Evolutionary conservation across 2,113 vertebrate genomes (phyloP).

Genomic region (Pseudorectes ferrugineus): DNA sequence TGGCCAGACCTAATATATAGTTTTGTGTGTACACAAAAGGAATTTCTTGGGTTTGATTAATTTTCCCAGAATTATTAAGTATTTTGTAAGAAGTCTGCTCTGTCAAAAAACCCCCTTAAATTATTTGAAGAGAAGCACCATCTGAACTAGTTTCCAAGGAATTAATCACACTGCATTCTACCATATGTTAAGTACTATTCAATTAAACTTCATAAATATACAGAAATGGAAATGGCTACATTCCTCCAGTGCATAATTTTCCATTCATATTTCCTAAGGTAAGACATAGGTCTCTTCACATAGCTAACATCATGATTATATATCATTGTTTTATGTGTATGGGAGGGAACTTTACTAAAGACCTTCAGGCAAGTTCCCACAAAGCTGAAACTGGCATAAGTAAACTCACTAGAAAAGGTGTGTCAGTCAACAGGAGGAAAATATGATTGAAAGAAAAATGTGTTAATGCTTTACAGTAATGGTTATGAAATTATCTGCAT

Average conservation of each 20-base stretch:
- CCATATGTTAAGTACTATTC: neutral
- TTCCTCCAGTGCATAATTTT: conserved; percentile 2
- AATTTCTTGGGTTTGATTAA: neutral
- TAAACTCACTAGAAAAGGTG: conserved; percentile 22
- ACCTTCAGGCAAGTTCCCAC: conserved; percentile 56
- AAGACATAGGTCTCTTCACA: conserved; percentile 1
- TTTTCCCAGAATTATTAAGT: neutral
- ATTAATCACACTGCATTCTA: neutral
- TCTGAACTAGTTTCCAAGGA: neutral
- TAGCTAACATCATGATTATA: neutral
- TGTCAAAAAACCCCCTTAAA: neutral
- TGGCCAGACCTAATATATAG: neutral
- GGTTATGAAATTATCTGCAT: conserved; percentile 47
- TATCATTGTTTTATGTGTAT: neutral
- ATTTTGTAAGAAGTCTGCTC: neutral
- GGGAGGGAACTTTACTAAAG: conserved; percentile 23
- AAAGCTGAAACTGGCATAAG: conserved; percentile 53
- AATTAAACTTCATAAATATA: conserved; percentile 17
- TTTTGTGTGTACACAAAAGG: neutral
- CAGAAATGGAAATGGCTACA: neutral
- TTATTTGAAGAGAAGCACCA: neutral
- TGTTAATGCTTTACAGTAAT: conserved; percentile 40
- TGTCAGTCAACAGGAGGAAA: conserved; percentile 50
- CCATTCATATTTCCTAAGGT: conserved; percentile 35
- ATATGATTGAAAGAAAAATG: conserved; percentile 50